Evolutionary conservation across 1,140 invertebrate genomes (phyloP).

Genomic region (Aphaenogaster rudis): DNA sequence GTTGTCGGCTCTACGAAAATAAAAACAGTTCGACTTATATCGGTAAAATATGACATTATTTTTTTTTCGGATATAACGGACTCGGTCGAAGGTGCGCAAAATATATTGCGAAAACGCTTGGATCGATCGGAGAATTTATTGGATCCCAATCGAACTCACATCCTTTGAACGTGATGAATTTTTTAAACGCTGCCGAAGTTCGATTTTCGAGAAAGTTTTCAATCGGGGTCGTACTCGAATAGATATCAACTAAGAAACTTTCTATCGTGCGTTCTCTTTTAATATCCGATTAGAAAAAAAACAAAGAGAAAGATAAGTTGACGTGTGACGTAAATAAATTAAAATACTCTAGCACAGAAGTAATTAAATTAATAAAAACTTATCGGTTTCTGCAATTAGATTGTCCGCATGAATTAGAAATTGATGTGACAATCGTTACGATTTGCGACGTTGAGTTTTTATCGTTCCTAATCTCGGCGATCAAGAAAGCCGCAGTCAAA

Average conservation of each 20-base stretch:
- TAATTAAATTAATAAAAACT: neutral
- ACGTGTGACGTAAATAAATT: neutral
- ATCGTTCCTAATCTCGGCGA: neutral
- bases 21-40: neutral
- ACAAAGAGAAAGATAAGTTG: neutral
- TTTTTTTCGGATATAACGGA: neutral
- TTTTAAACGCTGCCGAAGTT: neutral
- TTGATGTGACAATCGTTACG: neutral
- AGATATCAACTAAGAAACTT: slow-evolving; percentile 26
- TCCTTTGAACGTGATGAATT: neutral
- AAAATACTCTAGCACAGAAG: neutral
- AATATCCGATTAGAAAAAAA: neutral
- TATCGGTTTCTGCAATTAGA: neutral
- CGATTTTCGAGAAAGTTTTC: slow-evolving; percentile 26
- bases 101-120: neutral
- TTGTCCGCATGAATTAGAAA: neutral
- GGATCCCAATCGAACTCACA: too few relatives aligned
- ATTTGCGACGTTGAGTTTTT: neutral
- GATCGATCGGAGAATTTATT: slow-evolving; percentile 1
- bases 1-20: too few relatives aligned
- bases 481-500: neutral
- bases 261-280: neutral
- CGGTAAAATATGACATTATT: neutral
- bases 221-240: neutral
- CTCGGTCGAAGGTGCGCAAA: neutral